A percentile compares a stretch with the other conserved stretches of the same genome.
Evolutionary conservation across 2,113 vertebrate species (phyloP).

Genomic region (Urocitellus parryii): DNA sequence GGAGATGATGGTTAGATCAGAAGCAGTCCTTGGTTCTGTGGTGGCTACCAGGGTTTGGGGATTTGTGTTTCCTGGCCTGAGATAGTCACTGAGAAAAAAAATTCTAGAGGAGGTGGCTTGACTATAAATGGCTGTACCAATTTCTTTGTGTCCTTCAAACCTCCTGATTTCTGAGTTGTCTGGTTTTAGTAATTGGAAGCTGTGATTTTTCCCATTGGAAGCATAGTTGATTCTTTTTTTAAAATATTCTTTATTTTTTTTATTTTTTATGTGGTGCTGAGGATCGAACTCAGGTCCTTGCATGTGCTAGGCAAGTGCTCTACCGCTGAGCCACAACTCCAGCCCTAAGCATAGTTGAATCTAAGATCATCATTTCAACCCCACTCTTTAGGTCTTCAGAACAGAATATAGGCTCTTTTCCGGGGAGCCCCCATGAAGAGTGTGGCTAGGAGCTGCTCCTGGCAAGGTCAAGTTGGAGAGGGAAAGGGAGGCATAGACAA

Average conservation of each 20-base stretch:
- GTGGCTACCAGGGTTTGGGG: background rate
- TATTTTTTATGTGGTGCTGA: too few species aligned
- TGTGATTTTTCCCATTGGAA: background rate
- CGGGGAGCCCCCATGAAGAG: background rate
- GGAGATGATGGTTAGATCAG: background rate
- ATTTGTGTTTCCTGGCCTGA: background rate
- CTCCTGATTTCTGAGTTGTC: background rate
- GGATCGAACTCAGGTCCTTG: too few species aligned
- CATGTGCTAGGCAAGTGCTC: too few species aligned
- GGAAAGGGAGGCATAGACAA: conserved; percentile 56
- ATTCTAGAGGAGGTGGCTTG: background rate
- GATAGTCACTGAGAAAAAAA: background rate
- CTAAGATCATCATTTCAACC: background rate
- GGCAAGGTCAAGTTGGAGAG: background rate
- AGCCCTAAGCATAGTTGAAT: background rate
- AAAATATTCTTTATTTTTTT: too few species aligned
- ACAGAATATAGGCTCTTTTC: conserved; percentile 62
- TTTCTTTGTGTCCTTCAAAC: background rate
- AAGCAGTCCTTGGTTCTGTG: background rate
- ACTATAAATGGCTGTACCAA: background rate
- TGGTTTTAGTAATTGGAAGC: background rate
- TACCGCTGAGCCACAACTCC: too few species aligned
- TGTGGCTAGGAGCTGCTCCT: background rate
- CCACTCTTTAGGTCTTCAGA: conserved; percentile 3
- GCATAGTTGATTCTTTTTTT: background rate